A percentile compares a stretch with the other conserved stretches of the same genome.
Conservation (phyloP, 2,113 vertebrate species). For the Aldabrachelys gigantea region DNA sequence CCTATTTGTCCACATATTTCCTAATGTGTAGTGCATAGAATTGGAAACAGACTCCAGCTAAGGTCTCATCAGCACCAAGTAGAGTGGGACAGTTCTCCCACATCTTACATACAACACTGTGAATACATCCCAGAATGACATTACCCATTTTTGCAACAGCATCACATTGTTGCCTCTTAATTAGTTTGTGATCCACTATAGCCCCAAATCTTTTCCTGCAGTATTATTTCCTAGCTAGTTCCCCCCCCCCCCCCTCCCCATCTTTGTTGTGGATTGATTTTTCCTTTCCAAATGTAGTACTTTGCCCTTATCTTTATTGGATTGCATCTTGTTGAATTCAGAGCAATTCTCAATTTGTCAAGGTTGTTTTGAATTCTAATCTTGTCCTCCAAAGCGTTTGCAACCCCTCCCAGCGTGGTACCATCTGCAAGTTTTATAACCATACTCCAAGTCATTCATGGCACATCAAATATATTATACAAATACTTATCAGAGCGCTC, state of each 20-base stretch:
- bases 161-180: neutral
- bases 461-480: neutral
- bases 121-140: neutral
- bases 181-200: neutral
- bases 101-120: neutral
- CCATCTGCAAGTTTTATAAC: neutral
- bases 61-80: neutral
- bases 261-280: neutral
- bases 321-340: neutral
- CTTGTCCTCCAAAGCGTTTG: neutral
- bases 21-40: neutral
- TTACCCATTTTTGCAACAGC: neutral
- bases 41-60: neutral
- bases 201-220: neutral
- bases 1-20: neutral
- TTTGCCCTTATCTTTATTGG: neutral
- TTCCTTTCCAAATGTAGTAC: neutral
- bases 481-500: neutral
- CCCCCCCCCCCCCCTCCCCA: too few species aligned
- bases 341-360: neutral
- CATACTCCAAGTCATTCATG: neutral
- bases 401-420: neutral
- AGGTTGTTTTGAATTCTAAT: neutral
- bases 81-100: neutral
- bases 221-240: neutral